A percentile compares a stretch with the other conserved stretches of the same genome.
Conservation (phyloP, 2,888 invertebrate genomes). For the Ptychoptera contaminata region DNA sequence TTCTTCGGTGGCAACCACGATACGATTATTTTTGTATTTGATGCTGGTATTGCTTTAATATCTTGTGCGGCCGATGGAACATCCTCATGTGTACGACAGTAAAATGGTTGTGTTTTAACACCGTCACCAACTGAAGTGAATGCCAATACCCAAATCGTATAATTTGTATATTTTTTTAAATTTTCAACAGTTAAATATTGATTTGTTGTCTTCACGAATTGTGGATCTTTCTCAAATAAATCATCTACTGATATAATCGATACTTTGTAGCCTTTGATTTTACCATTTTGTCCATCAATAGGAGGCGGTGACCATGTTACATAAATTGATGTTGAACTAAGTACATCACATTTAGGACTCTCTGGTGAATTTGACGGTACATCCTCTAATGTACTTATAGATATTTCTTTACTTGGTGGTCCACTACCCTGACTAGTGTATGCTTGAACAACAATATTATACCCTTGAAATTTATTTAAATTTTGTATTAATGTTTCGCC, state of each 20-base stretch:
- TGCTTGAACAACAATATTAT: conserved; percentile 71
- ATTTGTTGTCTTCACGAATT: conserved; percentile 48
- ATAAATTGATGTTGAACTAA: conserved; percentile 70
- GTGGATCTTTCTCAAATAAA: conserved; percentile 58
- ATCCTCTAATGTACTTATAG: conserved; percentile 69
- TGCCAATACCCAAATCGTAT: conserved; percentile 78
- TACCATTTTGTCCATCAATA: conserved; percentile 65
- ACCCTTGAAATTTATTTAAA: conserved; percentile 61
- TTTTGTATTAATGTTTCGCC: conserved; percentile 52
- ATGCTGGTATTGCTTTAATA: conserved; percentile 79
- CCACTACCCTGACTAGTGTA: conserved; percentile 78
- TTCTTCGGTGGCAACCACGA: conserved; percentile 79
- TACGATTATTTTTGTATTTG: conserved; percentile 68
- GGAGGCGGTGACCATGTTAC: conserved; percentile 77
- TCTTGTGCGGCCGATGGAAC: conserved; percentile 81
- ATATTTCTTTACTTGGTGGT: conserved; percentile 64
- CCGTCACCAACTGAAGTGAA: conserved; percentile 85
- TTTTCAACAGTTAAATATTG: conserved; percentile 44
- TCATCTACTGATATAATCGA: conserved; percentile 64
- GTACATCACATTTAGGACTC: conserved; percentile 62
- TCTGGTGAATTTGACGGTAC: conserved; percentile 78
- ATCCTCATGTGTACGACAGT: conserved; percentile 80
- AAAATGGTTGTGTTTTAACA: conserved; percentile 65
- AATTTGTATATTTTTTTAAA: conserved; percentile 75
- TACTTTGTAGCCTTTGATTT: conserved; percentile 72